These are phyloP conservation scores for Diloba caeruleocephala DNA, from an alignment of 2,888 invertebrate genomes.

Conservation along the genomic window DNA sequence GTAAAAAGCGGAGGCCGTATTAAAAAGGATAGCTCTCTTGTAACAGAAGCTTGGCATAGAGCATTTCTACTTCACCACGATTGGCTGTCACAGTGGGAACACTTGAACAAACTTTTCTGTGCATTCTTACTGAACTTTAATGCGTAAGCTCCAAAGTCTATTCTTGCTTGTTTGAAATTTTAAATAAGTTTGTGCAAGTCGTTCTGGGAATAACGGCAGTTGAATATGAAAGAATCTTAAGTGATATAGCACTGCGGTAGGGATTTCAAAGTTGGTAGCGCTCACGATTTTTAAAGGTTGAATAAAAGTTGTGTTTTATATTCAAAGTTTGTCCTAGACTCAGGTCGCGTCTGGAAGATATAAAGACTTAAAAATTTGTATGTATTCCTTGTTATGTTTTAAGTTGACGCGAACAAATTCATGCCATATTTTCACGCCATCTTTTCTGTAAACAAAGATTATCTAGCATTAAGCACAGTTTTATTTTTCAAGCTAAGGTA, in stretches of 20 bases:
- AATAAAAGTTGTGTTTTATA: constrained; percentile 44
- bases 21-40: constrained; percentile 74
- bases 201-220: constrained; percentile 59
- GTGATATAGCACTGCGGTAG: constrained; percentile 57
- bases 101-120: constrained; percentile 36
- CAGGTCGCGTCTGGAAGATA: constrained; percentile 14
- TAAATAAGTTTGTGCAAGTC: constrained; percentile 23
- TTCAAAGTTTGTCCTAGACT: constrained; percentile 37
- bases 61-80: constrained; percentile 56
- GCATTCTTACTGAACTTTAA: constrained; percentile 18
- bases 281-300: constrained; percentile 42
- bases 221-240: constrained; percentile 67
- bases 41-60: constrained; percentile 55
- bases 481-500: too few relatives aligned
- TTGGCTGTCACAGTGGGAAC: constrained; percentile 60
- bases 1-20: constrained; percentile 75
- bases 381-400: constrained; percentile 24
- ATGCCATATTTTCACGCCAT: too few relatives aligned
- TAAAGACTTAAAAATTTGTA: constrained; percentile 21
- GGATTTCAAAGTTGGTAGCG: constrained; percentile 38
- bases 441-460: too few relatives aligned
- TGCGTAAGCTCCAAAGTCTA: constrained; percentile 11
- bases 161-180: constrained; percentile 25
- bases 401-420: too few relatives aligned
- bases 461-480: too few relatives aligned